Evolutionary conservation across 2,797 vertebrate genomes (phyloP).

Genomic region (Amblyraja radiata): DNA sequence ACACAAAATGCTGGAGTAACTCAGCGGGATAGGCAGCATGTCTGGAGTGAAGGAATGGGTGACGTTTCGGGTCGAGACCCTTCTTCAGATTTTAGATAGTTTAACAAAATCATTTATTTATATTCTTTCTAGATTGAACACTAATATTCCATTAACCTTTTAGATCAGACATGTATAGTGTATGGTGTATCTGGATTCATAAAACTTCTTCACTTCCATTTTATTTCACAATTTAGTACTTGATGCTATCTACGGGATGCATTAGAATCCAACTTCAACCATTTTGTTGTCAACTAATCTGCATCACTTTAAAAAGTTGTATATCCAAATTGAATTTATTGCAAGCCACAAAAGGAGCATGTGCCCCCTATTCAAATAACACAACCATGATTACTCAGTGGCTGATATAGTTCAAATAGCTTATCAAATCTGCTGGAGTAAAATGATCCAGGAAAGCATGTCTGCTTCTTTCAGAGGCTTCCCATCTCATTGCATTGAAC

Average conservation of each 20-base stretch:
- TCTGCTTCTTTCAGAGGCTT: neutral
- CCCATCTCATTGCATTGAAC: neutral
- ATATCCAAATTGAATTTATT: neutral
- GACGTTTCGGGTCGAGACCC: no score
- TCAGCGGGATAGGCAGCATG: no score
- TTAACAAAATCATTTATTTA: neutral
- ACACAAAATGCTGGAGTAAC: no score
- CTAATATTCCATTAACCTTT: neutral
- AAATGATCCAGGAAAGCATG: neutral
- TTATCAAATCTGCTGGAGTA: neutral
- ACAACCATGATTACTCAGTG: neutral
- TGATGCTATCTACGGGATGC: neutral
- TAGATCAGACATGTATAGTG: neutral
- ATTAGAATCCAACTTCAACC: neutral
- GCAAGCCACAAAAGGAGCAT: neutral
- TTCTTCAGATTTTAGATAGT: no score
- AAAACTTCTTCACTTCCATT: neutral
- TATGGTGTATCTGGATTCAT: neutral
- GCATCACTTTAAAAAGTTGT: neutral
- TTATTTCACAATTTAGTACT: neutral
- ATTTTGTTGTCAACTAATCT: neutral
- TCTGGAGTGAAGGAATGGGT: no score
- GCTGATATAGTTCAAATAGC: neutral
- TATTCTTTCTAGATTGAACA: neutral
- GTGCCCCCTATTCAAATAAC: neutral